phyloP scores from a whole-genome alignment of 2,113 vertebrate species.

The Indri indri region DNA sequence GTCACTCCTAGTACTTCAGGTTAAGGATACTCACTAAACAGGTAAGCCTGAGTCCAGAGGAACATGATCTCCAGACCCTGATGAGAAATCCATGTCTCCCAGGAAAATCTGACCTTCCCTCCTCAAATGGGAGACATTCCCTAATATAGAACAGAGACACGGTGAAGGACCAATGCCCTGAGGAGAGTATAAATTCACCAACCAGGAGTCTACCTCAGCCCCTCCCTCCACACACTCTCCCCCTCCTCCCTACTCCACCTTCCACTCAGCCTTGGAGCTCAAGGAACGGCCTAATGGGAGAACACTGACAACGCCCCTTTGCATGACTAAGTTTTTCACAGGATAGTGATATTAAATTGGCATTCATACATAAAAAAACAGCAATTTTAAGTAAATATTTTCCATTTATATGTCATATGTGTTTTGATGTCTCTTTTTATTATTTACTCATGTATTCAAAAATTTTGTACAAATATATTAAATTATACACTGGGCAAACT shows the following conservation, averaged over 20 bases:
- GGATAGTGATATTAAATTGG: background rate
- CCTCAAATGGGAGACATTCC: background rate
- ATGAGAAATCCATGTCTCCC: background rate
- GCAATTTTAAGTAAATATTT: constrained; percentile 31
- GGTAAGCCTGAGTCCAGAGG: background rate
- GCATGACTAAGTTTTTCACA: background rate
- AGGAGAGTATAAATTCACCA: background rate
- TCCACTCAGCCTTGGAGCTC: background rate
- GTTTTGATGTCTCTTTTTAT: constrained; percentile 21
- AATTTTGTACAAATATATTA: constrained; percentile 30
- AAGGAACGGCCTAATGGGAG: background rate
- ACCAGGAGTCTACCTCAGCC: background rate
- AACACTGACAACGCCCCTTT: background rate
- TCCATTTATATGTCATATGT: constrained; percentile 6
- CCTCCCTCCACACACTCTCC: no score
- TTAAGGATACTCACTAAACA: background rate
- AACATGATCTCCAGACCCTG: background rate
- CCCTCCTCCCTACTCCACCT: background rate
- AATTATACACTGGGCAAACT: constrained; percentile 6
- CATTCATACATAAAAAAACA: constrained; percentile 7
- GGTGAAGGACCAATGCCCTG: background rate
- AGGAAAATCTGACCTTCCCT: background rate
- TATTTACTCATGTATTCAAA: constrained; percentile 18
- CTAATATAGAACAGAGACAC: background rate
- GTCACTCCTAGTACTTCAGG: background rate